These are phyloP conservation scores for Psephotus haematonotus DNA, from an alignment of 2,113 vertebrate species.

Conservation along the genomic window DNA sequence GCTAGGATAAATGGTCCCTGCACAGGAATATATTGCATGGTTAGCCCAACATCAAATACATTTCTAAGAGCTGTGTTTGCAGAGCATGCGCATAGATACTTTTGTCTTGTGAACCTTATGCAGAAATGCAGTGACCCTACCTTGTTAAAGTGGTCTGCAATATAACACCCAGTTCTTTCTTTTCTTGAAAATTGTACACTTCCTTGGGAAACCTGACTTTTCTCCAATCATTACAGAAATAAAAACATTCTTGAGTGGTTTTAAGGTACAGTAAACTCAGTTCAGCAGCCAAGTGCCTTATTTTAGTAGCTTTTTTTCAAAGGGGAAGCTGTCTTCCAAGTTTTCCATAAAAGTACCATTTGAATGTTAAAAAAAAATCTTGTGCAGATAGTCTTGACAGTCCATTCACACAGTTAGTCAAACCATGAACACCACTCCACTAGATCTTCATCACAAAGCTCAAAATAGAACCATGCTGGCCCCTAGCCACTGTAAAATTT, in stretches of 20 bases:
- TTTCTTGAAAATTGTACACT: not conserved
- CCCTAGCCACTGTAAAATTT: not conserved
- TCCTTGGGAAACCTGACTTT: not conserved
- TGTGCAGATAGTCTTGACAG: not conserved
- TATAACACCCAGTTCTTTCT: not conserved
- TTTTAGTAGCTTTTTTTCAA: not conserved
- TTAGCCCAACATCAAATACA: rapidly evolving
- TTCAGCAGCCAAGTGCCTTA: not conserved
- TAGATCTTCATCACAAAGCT: not conserved
- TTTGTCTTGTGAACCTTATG: not conserved
- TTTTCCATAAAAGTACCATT: not conserved
- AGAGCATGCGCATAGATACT: not conserved
- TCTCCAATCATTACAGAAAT: not conserved
- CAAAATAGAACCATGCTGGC: not conserved
- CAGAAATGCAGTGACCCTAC: not conserved
- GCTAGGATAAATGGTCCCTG: not conserved
- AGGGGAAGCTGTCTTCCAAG: not conserved
- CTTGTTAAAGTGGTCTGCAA: not conserved
- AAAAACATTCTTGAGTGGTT: not conserved
- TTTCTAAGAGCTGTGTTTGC: not conserved
- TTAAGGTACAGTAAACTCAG: not conserved
- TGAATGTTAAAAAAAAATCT: not conserved
- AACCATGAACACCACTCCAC: not conserved
- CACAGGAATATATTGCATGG: not conserved
- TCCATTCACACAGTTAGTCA: not conserved